Conservation (phyloP, 2,888 invertebrate species). For the Dione vanillae region DNA sequence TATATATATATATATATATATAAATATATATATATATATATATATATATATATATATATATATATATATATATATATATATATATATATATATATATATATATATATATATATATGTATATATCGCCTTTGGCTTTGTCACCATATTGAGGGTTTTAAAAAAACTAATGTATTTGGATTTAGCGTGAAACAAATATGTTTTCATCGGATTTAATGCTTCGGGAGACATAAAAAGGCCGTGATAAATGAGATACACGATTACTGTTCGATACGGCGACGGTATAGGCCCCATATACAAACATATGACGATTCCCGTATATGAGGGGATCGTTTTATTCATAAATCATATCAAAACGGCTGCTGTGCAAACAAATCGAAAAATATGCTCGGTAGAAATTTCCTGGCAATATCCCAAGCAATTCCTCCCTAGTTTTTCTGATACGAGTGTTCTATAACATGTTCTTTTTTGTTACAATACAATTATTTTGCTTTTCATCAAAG, state of each 20-base stretch:
- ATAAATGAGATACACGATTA: constrained; percentile 55
- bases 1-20: too few species aligned
- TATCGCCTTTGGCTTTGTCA: not conserved
- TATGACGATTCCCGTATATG: constrained; percentile 29
- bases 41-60: too few species aligned
- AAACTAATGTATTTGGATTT: not conserved
- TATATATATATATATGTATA: too few species aligned
- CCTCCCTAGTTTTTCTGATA: constrained; percentile 37
- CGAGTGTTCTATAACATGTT: constrained; percentile 35
- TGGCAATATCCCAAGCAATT: constrained; percentile 49
- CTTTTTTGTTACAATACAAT: constrained; percentile 9
- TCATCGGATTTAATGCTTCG: constrained; percentile 53
- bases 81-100: too few species aligned
- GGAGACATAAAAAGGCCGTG: constrained; percentile 57
- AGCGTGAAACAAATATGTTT: constrained; percentile 29
- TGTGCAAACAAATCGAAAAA: constrained; percentile 64
- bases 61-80: too few species aligned
- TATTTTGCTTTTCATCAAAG: too few species aligned
- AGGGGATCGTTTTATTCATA: constrained; percentile 56
- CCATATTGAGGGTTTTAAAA: not conserved
- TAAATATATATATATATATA: too few species aligned
- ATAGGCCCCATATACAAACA: constrained; percentile 23
- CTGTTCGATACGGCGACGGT: constrained; percentile 40
- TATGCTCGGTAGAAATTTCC: constrained; percentile 64
- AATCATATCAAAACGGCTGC: constrained; percentile 60